These are phyloP conservation scores for Unio delphinus DNA, from an alignment of 2,888 invertebrate genomes.

Conservation along the genomic window DNA sequence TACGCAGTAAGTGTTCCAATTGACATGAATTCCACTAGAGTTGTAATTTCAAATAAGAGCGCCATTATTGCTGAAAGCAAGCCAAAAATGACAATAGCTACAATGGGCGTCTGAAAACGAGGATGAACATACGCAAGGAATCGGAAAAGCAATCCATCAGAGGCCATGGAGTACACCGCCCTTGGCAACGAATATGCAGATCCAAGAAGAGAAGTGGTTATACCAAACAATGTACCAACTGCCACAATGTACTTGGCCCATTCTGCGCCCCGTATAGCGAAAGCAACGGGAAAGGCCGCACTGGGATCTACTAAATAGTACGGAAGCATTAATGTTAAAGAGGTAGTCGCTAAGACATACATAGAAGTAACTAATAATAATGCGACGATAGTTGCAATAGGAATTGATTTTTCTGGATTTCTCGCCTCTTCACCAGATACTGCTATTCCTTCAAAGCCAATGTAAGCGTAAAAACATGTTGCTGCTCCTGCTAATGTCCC, in stretches of 20 bases:
- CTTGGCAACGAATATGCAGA: slow-evolving; percentile 88
- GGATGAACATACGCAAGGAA: slow-evolving; percentile 80
- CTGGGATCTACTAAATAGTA: slow-evolving; percentile 55
- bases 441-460: slow-evolving; percentile 72
- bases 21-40: slow-evolving; percentile 94
- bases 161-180: slow-evolving; percentile 92
- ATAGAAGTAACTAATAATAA: slow-evolving; percentile 60
- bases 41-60: slow-evolving; percentile 88
- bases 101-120: slow-evolving; percentile 79
- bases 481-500: slow-evolving; percentile 71
- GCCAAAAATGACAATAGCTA: slow-evolving; percentile 65
- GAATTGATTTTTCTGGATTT: slow-evolving; percentile 69
- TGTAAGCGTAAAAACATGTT: slow-evolving; percentile 72
- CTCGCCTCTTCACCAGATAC: slow-evolving; percentile 71
- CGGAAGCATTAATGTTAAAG: slow-evolving; percentile 66
- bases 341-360: slow-evolving; percentile 62
- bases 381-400: slow-evolving; percentile 65
- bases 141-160: slow-evolving; percentile 87
- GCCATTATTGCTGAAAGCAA: slow-evolving; percentile 77
- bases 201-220: slow-evolving; percentile 76
- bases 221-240: slow-evolving; percentile 65
- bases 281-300: slow-evolving; percentile 67
- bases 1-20: slow-evolving; percentile 95
- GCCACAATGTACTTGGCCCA: slow-evolving; percentile 69
- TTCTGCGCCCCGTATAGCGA: slow-evolving; percentile 53